Evolutionary conservation across 2,797 vertebrate species (phyloP).

Genomic region (Danio jaintianensis): DNA sequence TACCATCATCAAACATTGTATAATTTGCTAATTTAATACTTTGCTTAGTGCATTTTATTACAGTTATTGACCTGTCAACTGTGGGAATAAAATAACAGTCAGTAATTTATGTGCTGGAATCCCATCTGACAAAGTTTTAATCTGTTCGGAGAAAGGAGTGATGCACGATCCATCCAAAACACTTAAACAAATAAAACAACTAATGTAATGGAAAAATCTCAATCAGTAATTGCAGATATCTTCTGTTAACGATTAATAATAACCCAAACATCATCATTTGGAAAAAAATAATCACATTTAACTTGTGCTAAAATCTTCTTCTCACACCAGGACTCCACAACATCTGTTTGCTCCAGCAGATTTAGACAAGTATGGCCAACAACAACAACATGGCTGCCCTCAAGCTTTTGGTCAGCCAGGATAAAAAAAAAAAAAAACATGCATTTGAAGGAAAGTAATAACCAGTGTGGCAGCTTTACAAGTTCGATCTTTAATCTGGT

Average conservation of each 20-base stretch:
- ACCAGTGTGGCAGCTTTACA: constrained; percentile 22
- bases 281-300: neutral
- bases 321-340: neutral
- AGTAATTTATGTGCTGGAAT: neutral
- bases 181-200: too few relatives aligned
- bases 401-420: constrained; percentile 11
- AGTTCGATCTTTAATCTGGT: constrained; percentile 45
- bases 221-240: neutral
- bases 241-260: constrained; percentile 6
- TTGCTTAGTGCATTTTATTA: neutral
- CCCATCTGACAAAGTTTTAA: neutral
- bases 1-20: neutral
- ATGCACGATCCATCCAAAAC: neutral
- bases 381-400: neutral
- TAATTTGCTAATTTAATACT: neutral
- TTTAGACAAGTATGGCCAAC: neutral
- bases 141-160: neutral
- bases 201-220: neutral
- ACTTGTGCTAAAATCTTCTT: neutral
- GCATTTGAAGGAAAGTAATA: constrained; percentile 28
- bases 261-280: neutral
- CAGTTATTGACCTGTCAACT: too few relatives aligned
- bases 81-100: neutral
- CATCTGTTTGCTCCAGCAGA: constrained; percentile 19
- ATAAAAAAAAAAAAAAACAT: constrained; percentile 29